Evolutionary conservation across 2,888 invertebrate genomes (phyloP).

Genomic region (Tyria jacobaeae): DNA sequence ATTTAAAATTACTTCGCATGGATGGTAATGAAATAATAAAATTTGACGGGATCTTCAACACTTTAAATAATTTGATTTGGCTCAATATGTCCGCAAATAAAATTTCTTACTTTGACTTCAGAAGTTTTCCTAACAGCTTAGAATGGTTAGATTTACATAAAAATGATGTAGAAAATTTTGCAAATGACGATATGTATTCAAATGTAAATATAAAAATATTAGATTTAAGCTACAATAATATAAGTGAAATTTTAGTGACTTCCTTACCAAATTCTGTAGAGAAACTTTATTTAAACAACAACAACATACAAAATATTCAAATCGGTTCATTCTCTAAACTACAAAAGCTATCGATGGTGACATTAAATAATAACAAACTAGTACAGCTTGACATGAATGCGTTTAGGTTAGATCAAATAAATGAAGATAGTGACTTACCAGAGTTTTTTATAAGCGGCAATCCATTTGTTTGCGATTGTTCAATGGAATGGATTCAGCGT

Average conservation of each 20-base stretch:
- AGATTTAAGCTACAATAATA: constrained; percentile 91
- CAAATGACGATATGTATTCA: constrained; percentile 84
- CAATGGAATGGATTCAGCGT: constrained; percentile 94
- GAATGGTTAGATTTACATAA: constrained; percentile 93
- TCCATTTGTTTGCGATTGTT: constrained; percentile 94
- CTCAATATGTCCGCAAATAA: constrained; percentile 93
- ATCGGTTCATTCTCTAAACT: constrained; percentile 91
- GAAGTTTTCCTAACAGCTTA: constrained; percentile 90
- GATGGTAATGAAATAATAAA: constrained; percentile 93
- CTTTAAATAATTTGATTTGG: constrained; percentile 90
- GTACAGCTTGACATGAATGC: constrained; percentile 91
- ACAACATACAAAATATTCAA: constrained; percentile 89
- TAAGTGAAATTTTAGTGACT: constrained; percentile 88
- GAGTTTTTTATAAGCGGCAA: constrained; percentile 94
- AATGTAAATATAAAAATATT: constrained; percentile 89
- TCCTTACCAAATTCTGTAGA: constrained; percentile 91
- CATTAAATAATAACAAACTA: constrained; percentile 91
- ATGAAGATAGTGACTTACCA: constrained; percentile 90
- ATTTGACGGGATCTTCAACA: constrained; percentile 90
- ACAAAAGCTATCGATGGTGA: constrained; percentile 89
- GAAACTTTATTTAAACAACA: constrained; percentile 91
- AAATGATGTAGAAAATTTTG: constrained; percentile 89
- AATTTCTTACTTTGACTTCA: constrained; percentile 91
- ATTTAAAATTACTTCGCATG: constrained; percentile 90
- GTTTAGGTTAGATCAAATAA: constrained; percentile 89